Percentiles rank a stretch among this genome's conserved stretches.
phyloP scores from a whole-genome alignment of 92 coral and sea anemone species.

The Palythoa grandiflora region DNA sequence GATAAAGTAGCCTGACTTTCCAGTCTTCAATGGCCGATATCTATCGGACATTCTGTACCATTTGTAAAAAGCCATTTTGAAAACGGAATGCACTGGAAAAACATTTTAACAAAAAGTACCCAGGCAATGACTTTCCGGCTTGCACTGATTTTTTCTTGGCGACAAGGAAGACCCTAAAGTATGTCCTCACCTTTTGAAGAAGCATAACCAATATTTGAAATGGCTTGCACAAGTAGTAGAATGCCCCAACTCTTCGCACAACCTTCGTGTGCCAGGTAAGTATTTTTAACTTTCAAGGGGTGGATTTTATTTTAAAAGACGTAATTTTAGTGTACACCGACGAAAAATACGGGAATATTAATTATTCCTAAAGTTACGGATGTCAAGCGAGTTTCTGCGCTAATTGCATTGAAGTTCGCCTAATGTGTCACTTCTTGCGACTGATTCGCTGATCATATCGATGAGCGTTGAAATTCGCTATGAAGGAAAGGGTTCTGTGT shows the following conservation, averaged over 20 bases:
- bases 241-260: conserved; percentile 56
- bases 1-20: no score
- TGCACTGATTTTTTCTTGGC: conserved; percentile 4
- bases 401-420: background rate
- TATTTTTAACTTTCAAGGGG: conserved; percentile 16
- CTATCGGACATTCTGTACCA: conserved; percentile 34
- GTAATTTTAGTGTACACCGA: background rate
- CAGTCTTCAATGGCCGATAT: conserved; percentile 9
- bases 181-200: conserved; percentile 15
- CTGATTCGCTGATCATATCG: no score
- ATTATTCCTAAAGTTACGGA: no score
- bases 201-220: conserved; percentile 7
- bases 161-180: background rate
- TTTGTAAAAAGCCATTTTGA: conserved; percentile 9
- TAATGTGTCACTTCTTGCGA: no score
- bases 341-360: background rate
- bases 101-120: background rate
- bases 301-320: background rate
- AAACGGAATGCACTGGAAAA: background rate
- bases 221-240: conserved; percentile 53
- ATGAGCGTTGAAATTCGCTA: no score
- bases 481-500: conserved; percentile 1
- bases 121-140: background rate
- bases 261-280: conserved; percentile 64
- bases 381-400: no score